phyloP scores from a whole-genome alignment of 2,113 vertebrate species.

The Myxocyprinus asiaticus region DNA sequence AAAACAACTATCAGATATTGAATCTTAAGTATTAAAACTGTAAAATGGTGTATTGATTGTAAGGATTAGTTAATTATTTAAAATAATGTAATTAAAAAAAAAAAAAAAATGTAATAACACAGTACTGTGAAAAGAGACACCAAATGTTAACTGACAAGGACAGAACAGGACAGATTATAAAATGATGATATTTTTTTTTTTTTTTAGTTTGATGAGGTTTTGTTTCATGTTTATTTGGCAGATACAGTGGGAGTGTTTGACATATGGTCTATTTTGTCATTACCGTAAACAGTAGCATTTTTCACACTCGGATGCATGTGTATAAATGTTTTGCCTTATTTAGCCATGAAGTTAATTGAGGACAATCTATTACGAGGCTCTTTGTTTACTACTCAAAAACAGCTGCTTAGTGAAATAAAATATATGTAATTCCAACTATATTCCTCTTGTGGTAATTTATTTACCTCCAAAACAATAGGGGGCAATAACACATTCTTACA shows the following conservation, averaged over 20 bases:
- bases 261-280: slow-evolving; percentile 48
- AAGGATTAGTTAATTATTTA: background rate
- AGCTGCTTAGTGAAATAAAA: slow-evolving; percentile 53
- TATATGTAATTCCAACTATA: slow-evolving; percentile 51
- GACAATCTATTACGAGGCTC: slow-evolving; percentile 51
- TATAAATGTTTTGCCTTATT: slow-evolving; percentile 55
- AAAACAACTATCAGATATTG: no score
- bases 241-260: slow-evolving; percentile 47
- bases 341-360: slow-evolving; percentile 55
- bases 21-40: no score
- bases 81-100: no score
- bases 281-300: slow-evolving; percentile 62
- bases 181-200: background rate
- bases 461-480: slow-evolving; percentile 42
- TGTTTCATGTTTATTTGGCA: background rate
- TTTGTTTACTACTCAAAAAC: slow-evolving; percentile 52
- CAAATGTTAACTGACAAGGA: no score
- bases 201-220: background rate
- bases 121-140: no score
- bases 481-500: slow-evolving; percentile 44
- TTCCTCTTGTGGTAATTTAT: slow-evolving; percentile 30
- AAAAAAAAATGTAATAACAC: no score
- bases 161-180: no score
- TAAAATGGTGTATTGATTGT: background rate
- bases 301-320: slow-evolving; percentile 49